phyloP scores from a whole-genome alignment of 2,888 invertebrate genomes.

The Aleiodes alternator region DNA sequence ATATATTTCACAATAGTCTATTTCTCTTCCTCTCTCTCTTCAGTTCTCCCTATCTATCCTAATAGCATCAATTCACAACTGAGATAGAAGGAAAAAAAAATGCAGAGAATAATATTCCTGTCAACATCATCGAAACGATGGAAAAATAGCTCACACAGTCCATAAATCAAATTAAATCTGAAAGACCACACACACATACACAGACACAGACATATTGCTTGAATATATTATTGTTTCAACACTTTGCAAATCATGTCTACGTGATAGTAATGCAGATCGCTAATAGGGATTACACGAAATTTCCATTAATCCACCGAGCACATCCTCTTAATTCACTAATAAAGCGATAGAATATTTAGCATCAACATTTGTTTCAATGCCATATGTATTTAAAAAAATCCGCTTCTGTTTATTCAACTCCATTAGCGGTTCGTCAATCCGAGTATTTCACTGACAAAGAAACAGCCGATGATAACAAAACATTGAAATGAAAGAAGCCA shows the following conservation, averaged over 20 bases:
- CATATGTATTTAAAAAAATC: not conserved
- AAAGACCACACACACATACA: not conserved
- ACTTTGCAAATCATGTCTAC: slow-evolving; percentile 30
- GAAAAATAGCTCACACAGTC: not conserved
- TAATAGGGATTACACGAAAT: slow-evolving; percentile 36
- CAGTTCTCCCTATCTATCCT: not conserved
- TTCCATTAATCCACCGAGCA: slow-evolving; percentile 14
- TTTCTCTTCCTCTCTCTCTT: not conserved
- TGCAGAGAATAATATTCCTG: not conserved
- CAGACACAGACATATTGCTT: not conserved
- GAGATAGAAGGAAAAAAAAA: slow-evolving; percentile 15
- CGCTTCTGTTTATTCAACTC: too few relatives aligned
- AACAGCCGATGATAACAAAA: too few relatives aligned
- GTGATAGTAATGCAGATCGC: slow-evolving; percentile 35
- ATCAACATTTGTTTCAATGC: slow-evolving; percentile 9
- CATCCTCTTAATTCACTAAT: slow-evolving; percentile 12
- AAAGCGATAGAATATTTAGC: slow-evolving; percentile 2
- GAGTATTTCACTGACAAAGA: too few relatives aligned
- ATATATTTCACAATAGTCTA: slow-evolving; percentile 25
- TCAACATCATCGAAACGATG: slow-evolving; percentile 6
- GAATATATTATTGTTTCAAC: slow-evolving; percentile 27
- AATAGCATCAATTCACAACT: slow-evolving; percentile 7
- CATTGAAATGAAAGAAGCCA: too few relatives aligned
- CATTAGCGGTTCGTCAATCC: too few relatives aligned
- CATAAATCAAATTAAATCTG: slow-evolving; percentile 17